Evolutionary conservation across 2,888 invertebrate species (phyloP), one percentile per base, ranked within the genome.

Genomic region (Hyposoter dolosus): DNA sequence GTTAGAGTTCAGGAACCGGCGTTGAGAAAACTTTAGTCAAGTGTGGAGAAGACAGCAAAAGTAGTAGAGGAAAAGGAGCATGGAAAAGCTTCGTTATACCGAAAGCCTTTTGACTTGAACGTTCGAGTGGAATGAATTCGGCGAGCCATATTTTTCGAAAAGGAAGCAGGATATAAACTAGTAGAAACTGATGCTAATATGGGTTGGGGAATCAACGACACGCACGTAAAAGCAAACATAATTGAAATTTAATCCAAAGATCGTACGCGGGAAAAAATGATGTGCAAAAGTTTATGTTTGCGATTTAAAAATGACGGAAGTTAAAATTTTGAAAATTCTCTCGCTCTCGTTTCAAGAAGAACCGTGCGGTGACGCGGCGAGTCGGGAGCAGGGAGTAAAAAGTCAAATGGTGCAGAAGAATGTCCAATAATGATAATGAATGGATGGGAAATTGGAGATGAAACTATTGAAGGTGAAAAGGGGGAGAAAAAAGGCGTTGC

Each of bases 91-190:
- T 85, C 56, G 72, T 76, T 71, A 40, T 40, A 65, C 72, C 63
- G 47, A 53, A 80, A 85, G 56, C 56, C 80, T 79, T 85, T 77
- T 83, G 80, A 85, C 83, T 85, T 53, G 85, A 80, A 72, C 82
- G 76, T 80, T 79, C 60, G 66, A 85, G 19, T 56, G 85, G 80
- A 83, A 85, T 83, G 76, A 85, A 79, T 79, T 79, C 76, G 53
- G 56, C 76, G 10, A 40, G 80, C 76, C 82, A 79, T 79, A 85
- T 85, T 83, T 82, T 79, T 79, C 75, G 47, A 1, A 12, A 47
- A 47, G 2, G 15, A 15, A 4, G 12, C 12, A 17, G 4, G 47
- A 47, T 47, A 45, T 10, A 45, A 45, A n/a, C n/a, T 10, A 12
- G 32, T 45, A 12, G 15, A 45, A 45, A 45, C 15, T 12, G 45